Base-by-base conservation (phyloP, 2,113 vertebrate genomes). In the Hippocampus abdominalis region DNA sequence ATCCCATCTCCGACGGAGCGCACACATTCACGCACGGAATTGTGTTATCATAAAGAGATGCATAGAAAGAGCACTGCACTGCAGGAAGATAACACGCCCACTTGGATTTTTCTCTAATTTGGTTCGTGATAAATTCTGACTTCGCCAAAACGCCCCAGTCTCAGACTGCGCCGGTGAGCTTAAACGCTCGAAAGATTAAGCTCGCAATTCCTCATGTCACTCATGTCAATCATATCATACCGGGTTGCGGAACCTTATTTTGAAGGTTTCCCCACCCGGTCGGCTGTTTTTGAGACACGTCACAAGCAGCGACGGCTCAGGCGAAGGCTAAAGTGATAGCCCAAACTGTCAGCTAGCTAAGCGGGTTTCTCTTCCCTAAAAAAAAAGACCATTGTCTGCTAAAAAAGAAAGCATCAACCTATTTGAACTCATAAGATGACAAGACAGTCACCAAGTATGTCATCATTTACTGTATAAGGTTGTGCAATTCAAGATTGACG, bases 181-280 rank as follows among this genome's bases (percentile, higher is more conserved):
- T 83, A 82, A 73, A 72, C 68, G 80, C 82, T 84, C 79, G 83
- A 75, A 78, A 75, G 81, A 81, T 81, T 82, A 84, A 83, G 69
- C 71, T 77, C 53, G 69, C 46, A 75, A 76, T 78, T 86, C 83
- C 70, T 67, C 66, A 56, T 86, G 80, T 83, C 82, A 70, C 64
- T 36, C 71, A 64, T 70, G 81, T 81, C 77, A 82, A 79, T 85
- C 85, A n/a, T n/a, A n/a, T n/a, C n/a, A n/a, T n/a, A n/a, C n/a
- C n/a, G n/a, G n/a, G n/a, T n/a, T n/a, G n/a, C n/a, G n/a, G n/a
- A n/a, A n/a, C n/a, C n/a, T 29, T 29, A 29, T 29, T 29, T 29
- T 2, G 29, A 29, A 4, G 29, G 29, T 32, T 32, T 32, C 4
- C 29, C 29, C 29, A 32, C 29, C 29, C 29, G 29, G 29, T 4